A percentile compares a stretch with the other conserved stretches of the same genome.
These are phyloP conservation scores for Pseudopleuronectes americanus DNA, from an alignment of 2,797 vertebrate genomes.

Conservation along the genomic window DNA sequence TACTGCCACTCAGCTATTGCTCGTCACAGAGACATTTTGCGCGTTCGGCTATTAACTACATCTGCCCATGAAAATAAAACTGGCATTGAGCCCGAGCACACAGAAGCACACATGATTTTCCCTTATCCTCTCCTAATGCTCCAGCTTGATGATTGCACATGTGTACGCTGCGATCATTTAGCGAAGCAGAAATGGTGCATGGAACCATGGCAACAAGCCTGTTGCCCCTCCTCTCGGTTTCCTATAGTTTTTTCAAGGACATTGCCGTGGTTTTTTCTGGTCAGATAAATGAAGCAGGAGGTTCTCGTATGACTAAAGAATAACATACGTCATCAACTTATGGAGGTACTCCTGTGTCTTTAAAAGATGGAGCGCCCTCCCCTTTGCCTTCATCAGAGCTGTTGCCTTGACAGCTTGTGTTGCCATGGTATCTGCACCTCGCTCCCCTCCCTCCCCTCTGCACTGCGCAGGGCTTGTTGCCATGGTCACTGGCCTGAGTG, in stretches of 20 bases:
- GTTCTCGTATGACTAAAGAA: constrained; percentile 70
- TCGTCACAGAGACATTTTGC: constrained; percentile 15
- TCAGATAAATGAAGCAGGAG: constrained; percentile 70
- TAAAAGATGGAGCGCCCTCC: constrained; percentile 65
- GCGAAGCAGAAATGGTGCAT: constrained; percentile 64
- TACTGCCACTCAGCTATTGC: constrained; percentile 25
- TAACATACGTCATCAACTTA: constrained; percentile 71
- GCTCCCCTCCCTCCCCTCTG: constrained; percentile 62
- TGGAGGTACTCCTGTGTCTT: constrained; percentile 69
- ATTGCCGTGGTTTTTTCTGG: constrained; percentile 59
- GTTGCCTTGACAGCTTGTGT: constrained; percentile 80
- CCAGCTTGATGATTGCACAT: constrained; percentile 45
- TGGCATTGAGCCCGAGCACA: not conserved
- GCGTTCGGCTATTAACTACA: constrained; percentile 25
- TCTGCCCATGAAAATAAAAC: constrained; percentile 4
- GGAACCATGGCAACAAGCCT: constrained; percentile 72
- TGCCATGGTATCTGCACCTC: constrained; percentile 78
- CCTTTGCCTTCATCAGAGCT: constrained; percentile 63
- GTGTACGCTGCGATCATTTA: constrained; percentile 48
- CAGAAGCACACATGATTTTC: constrained; percentile 6
- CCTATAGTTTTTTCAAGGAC: constrained; percentile 71
- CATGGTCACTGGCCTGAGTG: constrained; percentile 81
- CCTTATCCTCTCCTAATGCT: constrained; percentile 23
- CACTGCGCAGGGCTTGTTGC: constrained; percentile 81
- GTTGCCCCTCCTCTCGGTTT: constrained; percentile 61